Conservation (phyloP, 2,888 invertebrate genomes). For the Acanthopleura granulata region DNA sequence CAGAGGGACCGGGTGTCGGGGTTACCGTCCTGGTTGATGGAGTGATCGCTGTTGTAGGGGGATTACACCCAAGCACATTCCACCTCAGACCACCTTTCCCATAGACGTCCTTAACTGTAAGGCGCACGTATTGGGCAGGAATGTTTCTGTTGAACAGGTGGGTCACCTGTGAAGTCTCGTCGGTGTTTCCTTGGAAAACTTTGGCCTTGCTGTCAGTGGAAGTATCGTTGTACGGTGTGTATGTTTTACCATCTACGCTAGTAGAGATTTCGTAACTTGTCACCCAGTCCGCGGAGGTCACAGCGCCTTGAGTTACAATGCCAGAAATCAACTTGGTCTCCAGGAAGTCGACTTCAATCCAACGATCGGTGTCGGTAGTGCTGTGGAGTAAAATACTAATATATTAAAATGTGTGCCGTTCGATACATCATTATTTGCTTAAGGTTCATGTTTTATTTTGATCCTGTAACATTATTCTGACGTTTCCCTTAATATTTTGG, state of each 20-base stretch:
- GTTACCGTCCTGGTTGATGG: background rate
- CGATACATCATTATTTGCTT: no score
- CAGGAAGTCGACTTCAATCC: constrained; percentile 7
- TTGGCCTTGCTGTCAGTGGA: background rate
- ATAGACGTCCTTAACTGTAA: background rate
- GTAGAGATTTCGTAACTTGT: constrained; percentile 15
- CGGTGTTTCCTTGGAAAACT: constrained; percentile 13
- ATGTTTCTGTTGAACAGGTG: background rate
- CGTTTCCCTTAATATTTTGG: no score
- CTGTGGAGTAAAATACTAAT: constrained; percentile 2
- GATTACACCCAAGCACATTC: constrained; percentile 17
- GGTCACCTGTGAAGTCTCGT: background rate
- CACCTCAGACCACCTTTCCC: constrained; percentile 17
- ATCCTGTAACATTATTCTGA: no score
- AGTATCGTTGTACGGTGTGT: background rate
- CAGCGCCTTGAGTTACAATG: constrained; percentile 22
- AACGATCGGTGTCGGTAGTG: background rate
- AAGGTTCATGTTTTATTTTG: no score
- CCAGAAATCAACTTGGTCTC: background rate
- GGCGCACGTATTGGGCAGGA: constrained; percentile 9
- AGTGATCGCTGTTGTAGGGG: no score
- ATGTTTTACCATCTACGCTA: constrained; percentile 12
- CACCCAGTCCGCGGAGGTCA: constrained; percentile 26
- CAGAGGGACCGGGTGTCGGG: constrained; percentile 22
- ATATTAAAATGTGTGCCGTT: no score